phyloP scores from a whole-genome alignment of 2,113 vertebrate species.

The Crocuta crocuta region DNA sequence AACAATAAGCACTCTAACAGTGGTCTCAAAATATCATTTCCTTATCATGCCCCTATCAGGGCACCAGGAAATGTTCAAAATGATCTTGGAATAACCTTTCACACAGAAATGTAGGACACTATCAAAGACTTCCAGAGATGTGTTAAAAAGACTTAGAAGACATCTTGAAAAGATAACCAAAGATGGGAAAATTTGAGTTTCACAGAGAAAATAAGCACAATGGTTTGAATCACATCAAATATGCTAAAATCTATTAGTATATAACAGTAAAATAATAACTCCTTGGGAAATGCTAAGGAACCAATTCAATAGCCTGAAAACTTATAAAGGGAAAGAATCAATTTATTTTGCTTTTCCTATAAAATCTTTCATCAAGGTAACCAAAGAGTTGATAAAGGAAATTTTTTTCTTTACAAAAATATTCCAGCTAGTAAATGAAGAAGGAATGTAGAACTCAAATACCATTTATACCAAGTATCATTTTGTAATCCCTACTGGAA shows the following conservation, averaged over 20 bases:
- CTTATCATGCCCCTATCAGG: neutral
- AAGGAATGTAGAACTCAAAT: neutral
- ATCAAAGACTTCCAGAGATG: neutral
- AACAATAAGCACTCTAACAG: neutral
- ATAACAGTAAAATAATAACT: neutral
- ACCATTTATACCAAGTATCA: neutral
- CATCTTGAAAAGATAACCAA: neutral
- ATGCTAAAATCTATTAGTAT: neutral
- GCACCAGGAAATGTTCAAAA: neutral
- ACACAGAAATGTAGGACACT: neutral
- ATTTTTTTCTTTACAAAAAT: neutral
- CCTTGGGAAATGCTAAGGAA: neutral
- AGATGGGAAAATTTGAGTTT: neutral
- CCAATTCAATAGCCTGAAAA: constrained; percentile 9
- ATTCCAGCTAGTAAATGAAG: neutral
- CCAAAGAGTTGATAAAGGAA: neutral
- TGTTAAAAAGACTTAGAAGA: constrained; percentile 11
- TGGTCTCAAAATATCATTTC: constrained; percentile 1
- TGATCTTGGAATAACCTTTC: neutral
- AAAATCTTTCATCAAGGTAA: neutral
- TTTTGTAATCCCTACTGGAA: neutral
- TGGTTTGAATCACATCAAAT: neutral
- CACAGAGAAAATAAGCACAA: neutral
- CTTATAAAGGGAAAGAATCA: neutral
- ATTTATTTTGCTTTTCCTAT: neutral